phyloP scores from a whole-genome alignment of 2,888 invertebrate species.

The Eupsilia transversa region DNA sequence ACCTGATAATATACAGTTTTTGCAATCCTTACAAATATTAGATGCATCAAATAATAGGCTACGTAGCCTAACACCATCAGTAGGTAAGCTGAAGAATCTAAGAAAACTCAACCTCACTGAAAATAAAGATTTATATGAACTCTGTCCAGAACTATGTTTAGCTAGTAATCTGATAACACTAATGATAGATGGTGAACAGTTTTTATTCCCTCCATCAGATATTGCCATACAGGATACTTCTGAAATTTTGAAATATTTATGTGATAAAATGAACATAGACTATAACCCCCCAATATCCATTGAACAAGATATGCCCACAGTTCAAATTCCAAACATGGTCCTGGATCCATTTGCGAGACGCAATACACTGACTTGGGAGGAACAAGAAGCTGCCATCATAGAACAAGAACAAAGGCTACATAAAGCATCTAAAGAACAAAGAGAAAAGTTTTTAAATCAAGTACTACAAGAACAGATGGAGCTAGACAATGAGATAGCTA shows the following conservation, averaged over 20 bases:
- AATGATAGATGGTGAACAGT: slow-evolving; percentile 91
- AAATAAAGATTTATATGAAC: slow-evolving; percentile 90
- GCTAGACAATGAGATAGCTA: slow-evolving; percentile 92
- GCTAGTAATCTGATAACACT: slow-evolving; percentile 91
- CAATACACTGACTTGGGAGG: slow-evolving; percentile 88
- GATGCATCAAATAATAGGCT: slow-evolving; percentile 94
- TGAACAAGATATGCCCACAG: slow-evolving; percentile 75
- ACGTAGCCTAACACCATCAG: slow-evolving; percentile 91
- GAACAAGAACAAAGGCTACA: slow-evolving; percentile 92
- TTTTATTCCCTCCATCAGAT: slow-evolving; percentile 92
- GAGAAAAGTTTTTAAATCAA: slow-evolving; percentile 89
- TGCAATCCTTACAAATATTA: slow-evolving; percentile 92
- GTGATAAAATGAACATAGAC: slow-evolving; percentile 85
- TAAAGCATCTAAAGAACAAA: slow-evolving; percentile 91
- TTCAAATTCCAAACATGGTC: slow-evolving; percentile 78
- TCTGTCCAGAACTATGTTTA: slow-evolving; percentile 92
- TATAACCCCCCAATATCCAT: slow-evolving; percentile 84
- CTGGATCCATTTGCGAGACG: slow-evolving; percentile 81
- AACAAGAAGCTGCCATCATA: slow-evolving; percentile 91
- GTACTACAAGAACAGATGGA: slow-evolving; percentile 92
- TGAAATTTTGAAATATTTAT: slow-evolving; percentile 92
- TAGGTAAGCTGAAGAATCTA: slow-evolving; percentile 92
- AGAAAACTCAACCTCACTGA: slow-evolving; percentile 91
- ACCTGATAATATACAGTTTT: slow-evolving; percentile 92
- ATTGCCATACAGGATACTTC: slow-evolving; percentile 91